These are phyloP conservation scores for Philonicus albiceps DNA, from an alignment of 2,888 invertebrate species.

Conservation along the genomic window DNA sequence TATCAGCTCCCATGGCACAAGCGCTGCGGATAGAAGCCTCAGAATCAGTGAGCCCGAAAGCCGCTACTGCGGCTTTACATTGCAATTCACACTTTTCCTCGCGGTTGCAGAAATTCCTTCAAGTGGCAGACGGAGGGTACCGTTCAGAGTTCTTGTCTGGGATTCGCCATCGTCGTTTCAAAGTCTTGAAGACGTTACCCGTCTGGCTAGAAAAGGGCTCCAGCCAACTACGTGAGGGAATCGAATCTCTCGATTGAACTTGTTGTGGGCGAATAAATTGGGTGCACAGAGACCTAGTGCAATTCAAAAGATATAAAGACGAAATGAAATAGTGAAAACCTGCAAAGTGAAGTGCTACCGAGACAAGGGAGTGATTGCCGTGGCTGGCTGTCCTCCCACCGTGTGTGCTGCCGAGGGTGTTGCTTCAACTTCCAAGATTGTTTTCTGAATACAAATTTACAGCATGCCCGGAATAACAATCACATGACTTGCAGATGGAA, in stretches of 20 bases:
- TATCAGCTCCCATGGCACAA: slow-evolving; percentile 34
- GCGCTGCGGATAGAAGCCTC: not conserved
- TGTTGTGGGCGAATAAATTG: slow-evolving; percentile 33
- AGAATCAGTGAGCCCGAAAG: not conserved
- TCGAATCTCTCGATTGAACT: not conserved
- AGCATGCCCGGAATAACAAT: slow-evolving; percentile 48
- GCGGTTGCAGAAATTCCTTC: slow-evolving; percentile 7
- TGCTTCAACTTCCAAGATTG: slow-evolving; percentile 47
- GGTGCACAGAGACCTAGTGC: slow-evolving; percentile 18
- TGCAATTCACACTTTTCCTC: slow-evolving; percentile 36
- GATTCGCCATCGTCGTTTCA: not conserved
- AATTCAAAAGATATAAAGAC: slow-evolving; percentile 31
- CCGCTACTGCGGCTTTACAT: not conserved
- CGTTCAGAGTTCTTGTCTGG: not conserved
- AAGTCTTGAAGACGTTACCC: not conserved
- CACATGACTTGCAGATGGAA: slow-evolving; percentile 49
- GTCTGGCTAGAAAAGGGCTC: slow-evolving; percentile 1
- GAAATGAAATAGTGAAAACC: slow-evolving; percentile 36
- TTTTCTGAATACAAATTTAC: slow-evolving; percentile 49
- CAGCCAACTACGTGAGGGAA: slow-evolving; percentile 2
- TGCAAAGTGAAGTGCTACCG: not conserved
- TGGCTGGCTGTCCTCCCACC: not conserved
- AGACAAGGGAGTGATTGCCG: slow-evolving; percentile 11
- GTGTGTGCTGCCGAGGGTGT: slow-evolving; percentile 18
- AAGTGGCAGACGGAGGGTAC: not conserved